Conservation (phyloP, 2,113 vertebrate genomes). For the Periophthalmus modestus region DNA sequence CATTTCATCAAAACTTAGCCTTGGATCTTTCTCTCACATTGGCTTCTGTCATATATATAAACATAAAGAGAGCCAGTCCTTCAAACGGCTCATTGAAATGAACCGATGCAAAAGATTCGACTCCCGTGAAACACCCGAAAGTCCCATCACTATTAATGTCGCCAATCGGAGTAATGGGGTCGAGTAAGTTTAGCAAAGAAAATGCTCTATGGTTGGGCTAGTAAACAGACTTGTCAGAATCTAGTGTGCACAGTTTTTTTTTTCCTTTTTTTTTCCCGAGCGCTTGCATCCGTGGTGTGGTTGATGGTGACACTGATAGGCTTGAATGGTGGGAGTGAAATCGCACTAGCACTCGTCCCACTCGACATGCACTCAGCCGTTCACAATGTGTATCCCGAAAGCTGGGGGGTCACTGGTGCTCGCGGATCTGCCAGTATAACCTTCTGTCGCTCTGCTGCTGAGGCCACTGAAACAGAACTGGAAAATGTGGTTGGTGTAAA, state of each 20-base stretch:
- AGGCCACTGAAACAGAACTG: not conserved
- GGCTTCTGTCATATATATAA: too few species aligned
- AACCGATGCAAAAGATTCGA: too few species aligned
- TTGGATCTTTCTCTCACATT: too few species aligned
- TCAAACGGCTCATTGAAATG: too few species aligned
- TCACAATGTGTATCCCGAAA: conserved; percentile 28
- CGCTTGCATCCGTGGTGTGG: conserved; percentile 38
- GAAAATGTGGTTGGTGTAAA: too few species aligned
- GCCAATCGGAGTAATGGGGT: too few species aligned
- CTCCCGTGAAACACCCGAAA: too few species aligned
- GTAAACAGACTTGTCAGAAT: not conserved
- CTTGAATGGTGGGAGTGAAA: conserved; percentile 38
- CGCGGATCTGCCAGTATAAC: conserved; percentile 22
- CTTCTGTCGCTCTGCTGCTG: conserved; percentile 17
- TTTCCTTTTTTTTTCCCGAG: not conserved
- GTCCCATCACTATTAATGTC: too few species aligned
- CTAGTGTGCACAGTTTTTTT: conserved; percentile 1
- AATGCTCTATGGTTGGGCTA: too few species aligned
- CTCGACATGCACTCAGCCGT: conserved; percentile 17
- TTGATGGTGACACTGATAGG: conserved; percentile 42
- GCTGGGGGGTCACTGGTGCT: conserved; percentile 19
- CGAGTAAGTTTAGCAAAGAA: too few species aligned
- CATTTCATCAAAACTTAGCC: too few species aligned
- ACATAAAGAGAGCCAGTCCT: too few species aligned
- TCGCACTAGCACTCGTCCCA: conserved; percentile 27